Base-by-base conservation (phyloP, 2,113 vertebrate species). In the Muntiacus reevesi region DNA sequence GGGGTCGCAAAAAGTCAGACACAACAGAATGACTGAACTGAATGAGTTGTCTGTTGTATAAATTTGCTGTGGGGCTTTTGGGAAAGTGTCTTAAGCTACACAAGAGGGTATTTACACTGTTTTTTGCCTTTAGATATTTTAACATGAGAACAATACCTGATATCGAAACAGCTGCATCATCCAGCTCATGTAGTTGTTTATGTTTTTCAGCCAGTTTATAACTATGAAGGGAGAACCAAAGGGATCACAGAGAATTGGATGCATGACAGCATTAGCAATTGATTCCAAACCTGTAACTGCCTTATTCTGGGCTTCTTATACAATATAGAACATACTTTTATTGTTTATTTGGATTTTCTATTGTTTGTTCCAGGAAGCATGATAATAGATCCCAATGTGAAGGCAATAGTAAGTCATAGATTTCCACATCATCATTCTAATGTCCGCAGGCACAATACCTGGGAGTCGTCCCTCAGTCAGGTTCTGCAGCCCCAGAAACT, bases 1-100 rank as follows among this genome's bases (percentile, higher is more conserved):
- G 19, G 9, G 4, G 9, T 40, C 10, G 0, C n/a, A 40, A 71
- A 36, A 36, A 12, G n/a, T 71, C 19, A 36, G 67, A 71, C 9
- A 71, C 19, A 71, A 36, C n/a, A 36, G 10, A 36, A 19, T 0
- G 2, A 71, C 1, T 71, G 67, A 40, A 71, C 67, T 71, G n/a
- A 23, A 2, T 16, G 81, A 78, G 54, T 43, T 60, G 40, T 62
- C 45, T n/a, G 28, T 25, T 36, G n/a, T 45, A 54, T 36, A 28
- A 54, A 62, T 28, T 23, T 85, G 15, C 36, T 79, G 21, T 86
- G 45, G 12, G 45, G 36, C 55, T 91, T 43, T 47, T 36, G 50
- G 21, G 3, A 55, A 64, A 36, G 47, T 28, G 11, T 78, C 45
- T 78, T 84, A n/a, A 27, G n/a, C 47, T 62, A 43, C 45, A 54